Percentiles rank a stretch among this genome's conserved stretches.
phyloP scores from a whole-genome alignment of 2,113 vertebrate genomes.

The Zosterops hypoxanthus region DNA sequence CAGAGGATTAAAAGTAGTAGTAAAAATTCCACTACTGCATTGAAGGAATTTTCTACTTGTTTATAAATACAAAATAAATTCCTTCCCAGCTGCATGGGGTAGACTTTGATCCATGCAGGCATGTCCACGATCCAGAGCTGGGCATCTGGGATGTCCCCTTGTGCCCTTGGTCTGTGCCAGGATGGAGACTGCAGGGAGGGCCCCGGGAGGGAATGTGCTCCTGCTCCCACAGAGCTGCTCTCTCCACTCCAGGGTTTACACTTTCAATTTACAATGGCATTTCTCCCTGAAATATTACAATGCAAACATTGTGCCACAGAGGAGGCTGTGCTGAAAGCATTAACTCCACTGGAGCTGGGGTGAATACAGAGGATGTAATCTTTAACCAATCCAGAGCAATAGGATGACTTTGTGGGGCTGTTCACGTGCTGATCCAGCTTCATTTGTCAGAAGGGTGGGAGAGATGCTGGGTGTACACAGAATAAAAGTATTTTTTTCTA shows the following conservation, averaged over 20 bases:
- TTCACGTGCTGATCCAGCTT: background rate
- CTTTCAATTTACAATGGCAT: background rate
- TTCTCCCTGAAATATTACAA: background rate
- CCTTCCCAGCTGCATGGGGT: background rate
- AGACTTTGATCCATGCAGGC: accelerated
- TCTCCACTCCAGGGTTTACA: background rate
- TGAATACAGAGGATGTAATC: background rate
- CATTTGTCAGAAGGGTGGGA: background rate
- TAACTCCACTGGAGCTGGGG: background rate
- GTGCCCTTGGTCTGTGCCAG: background rate
- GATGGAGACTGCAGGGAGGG: background rate
- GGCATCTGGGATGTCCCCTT: accelerated
- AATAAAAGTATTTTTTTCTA: background rate
- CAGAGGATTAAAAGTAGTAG: background rate
- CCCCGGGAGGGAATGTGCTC: accelerated
- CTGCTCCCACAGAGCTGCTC: background rate
- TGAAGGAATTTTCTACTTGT: background rate
- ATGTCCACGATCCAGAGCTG: background rate
- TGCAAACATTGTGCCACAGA: background rate
- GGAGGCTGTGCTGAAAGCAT: background rate
- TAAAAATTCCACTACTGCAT: background rate
- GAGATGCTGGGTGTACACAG: background rate
- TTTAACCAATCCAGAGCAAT: background rate
- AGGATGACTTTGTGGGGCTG: background rate
- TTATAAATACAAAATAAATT: background rate